Percentiles rank a stretch among this genome's conserved stretches.
These are phyloP conservation scores for Marasmarcha lunaedactyla DNA, from an alignment of 2,888 invertebrate species.

Conservation along the genomic window DNA sequence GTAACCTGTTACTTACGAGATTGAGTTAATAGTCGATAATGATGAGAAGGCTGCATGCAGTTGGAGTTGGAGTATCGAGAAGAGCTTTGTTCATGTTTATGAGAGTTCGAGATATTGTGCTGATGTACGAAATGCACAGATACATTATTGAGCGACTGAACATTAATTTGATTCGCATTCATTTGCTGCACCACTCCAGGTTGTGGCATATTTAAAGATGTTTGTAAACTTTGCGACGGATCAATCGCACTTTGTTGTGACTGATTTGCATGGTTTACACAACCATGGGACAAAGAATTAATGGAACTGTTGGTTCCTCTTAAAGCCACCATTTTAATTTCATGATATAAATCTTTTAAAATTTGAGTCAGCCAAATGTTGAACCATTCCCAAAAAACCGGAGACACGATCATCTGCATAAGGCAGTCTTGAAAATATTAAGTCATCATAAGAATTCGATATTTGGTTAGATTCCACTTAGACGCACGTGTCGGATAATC, in stretches of 20 bases:
- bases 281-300: constrained; percentile 39
- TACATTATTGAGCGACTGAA: constrained; percentile 38
- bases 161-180: constrained; percentile 37
- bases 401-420: constrained; percentile 53
- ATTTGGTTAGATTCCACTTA: not conserved
- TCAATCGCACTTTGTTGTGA: constrained; percentile 38
- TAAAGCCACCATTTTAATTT: constrained; percentile 60
- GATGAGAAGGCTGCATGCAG: constrained; percentile 45
- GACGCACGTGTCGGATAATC: too few species aligned
- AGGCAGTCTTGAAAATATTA: constrained; percentile 16
- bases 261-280: constrained; percentile 41
- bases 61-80: constrained; percentile 41
- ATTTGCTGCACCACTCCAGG: constrained; percentile 32
- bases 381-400: constrained; percentile 63
- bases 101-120: constrained; percentile 27
- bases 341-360: constrained; percentile 60
- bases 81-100: constrained; percentile 41
- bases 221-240: constrained; percentile 44
- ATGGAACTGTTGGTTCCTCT: constrained; percentile 47
- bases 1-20: constrained; percentile 44
- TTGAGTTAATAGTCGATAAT: constrained; percentile 47
- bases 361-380: constrained; percentile 58
- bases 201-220: constrained; percentile 43
- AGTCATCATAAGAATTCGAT: constrained; percentile 8
- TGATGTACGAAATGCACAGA: constrained; percentile 39